Evolutionary conservation across 2,113 vertebrate genomes (phyloP).

Genomic region (Asarcornis scutulata): DNA sequence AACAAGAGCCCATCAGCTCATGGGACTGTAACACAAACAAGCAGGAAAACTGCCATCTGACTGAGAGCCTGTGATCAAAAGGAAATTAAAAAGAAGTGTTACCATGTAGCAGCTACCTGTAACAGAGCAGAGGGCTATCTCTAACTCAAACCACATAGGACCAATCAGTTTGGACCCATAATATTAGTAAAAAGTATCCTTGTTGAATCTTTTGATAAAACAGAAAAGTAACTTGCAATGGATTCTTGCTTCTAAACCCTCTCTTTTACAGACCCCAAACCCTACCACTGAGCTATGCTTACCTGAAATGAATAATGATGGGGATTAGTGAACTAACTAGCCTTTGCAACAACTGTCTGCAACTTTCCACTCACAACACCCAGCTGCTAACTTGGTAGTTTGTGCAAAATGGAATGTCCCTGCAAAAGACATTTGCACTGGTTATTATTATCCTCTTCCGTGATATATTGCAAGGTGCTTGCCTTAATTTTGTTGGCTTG

Average conservation of each 20-base stretch:
- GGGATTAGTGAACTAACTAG: not conserved
- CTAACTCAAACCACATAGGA: not conserved
- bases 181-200: not conserved
- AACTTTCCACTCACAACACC: not conserved
- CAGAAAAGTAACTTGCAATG: not conserved
- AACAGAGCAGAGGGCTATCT: not conserved
- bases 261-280: not conserved
- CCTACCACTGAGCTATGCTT: not conserved
- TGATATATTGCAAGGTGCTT: not conserved
- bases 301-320: not conserved
- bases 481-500: not conserved
- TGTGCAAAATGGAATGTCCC: not conserved
- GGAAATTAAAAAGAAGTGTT: not conserved
- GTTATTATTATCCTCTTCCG: not conserved
- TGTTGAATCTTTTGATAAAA: not conserved
- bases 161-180: not conserved
- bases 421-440: not conserved
- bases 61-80: not conserved
- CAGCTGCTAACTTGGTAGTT: not conserved
- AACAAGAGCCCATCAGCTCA: not conserved
- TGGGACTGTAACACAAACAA: not conserved
- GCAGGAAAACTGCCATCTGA: not conserved
- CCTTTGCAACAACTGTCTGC: not conserved
- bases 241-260: not conserved
- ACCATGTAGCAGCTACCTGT: not conserved